A percentile compares a stretch with the other conserved stretches of the same genome.
Conservation (phyloP, 2,797 vertebrate genomes). For the Pantherophis vulpinus region DNA sequence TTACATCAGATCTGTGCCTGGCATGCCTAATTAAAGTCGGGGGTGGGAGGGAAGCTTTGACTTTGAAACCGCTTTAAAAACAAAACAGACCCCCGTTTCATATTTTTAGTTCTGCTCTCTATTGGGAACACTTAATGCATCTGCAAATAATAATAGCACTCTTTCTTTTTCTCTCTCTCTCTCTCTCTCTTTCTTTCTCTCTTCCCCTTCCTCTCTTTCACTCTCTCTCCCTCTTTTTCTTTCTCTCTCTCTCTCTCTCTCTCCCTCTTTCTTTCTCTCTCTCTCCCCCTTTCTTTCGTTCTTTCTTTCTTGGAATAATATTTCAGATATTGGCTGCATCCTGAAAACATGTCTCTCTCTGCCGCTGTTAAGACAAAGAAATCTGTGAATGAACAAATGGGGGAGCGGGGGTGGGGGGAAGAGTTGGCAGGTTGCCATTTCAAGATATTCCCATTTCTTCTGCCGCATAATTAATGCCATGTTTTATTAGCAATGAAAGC, state of each 20-base stretch:
- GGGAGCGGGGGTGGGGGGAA: not conserved
- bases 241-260: accelerated
- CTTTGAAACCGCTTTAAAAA: not conserved
- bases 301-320: not conserved
- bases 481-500: constrained; percentile 65
- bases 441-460: constrained; percentile 46
- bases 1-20: not conserved
- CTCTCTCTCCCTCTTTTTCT: accelerated
- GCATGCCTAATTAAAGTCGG: not conserved
- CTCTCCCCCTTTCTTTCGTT: accelerated
- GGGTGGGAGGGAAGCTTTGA: not conserved
- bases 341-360: not conserved
- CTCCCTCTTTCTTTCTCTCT: too few species aligned
- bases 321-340: not conserved
- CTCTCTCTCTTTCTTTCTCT: not conserved
- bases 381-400: not conserved
- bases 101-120: not conserved
- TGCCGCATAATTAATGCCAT: constrained; percentile 69
- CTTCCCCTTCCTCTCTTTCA: accelerated
- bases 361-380: not conserved
- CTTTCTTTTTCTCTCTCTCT: too few species aligned
- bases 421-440: constrained; percentile 48
- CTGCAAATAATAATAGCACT: not conserved
- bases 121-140: not conserved
- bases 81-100: not conserved